Evolutionary conservation across 1,140 invertebrate species (phyloP).

Genomic region (Aleiodes sp.): DNA sequence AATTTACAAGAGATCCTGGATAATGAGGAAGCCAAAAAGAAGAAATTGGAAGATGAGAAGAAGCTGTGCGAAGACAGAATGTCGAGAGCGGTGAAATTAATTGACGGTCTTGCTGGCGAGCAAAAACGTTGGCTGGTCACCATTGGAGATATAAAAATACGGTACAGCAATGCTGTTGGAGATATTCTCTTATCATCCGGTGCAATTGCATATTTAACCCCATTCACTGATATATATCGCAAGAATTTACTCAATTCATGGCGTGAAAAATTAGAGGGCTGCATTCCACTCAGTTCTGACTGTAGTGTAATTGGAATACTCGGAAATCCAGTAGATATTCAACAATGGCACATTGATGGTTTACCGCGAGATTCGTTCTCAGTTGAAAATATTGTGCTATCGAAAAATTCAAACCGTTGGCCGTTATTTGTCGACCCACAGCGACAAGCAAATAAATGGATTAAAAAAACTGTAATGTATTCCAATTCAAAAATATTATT

Average conservation of each 20-base stretch:
- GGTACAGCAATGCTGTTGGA: constrained; percentile 73
- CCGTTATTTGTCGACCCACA: constrained; percentile 80
- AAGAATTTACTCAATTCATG: constrained; percentile 51
- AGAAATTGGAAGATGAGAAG: constrained; percentile 79
- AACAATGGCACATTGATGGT: constrained; percentile 75
- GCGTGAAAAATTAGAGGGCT: constrained; percentile 39
- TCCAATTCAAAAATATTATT: background rate
- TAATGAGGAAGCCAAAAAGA: constrained; percentile 71
- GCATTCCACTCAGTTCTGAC: constrained; percentile 68
- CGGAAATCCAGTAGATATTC: constrained; percentile 71
- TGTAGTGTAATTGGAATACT: constrained; percentile 70
- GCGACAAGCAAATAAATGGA: constrained; percentile 78
- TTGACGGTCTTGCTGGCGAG: constrained; percentile 69
- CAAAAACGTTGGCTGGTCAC: constrained; percentile 74
- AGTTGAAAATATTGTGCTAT: constrained; percentile 76
- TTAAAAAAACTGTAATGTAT: constrained; percentile 70
- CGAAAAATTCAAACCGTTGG: constrained; percentile 70
- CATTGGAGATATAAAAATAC: constrained; percentile 70
- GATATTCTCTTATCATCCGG: constrained; percentile 71
- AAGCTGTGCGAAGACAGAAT: constrained; percentile 81
- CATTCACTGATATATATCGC: constrained; percentile 71
- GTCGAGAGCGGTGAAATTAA: constrained; percentile 77
- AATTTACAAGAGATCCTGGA: constrained; percentile 73
- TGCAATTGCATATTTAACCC: constrained; percentile 75
- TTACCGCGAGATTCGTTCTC: constrained; percentile 74